A percentile compares a stretch with the other conserved stretches of the same genome.
These are phyloP conservation scores for Cacatua alba DNA, from an alignment of 2,113 vertebrate species.

Conservation along the genomic window DNA sequence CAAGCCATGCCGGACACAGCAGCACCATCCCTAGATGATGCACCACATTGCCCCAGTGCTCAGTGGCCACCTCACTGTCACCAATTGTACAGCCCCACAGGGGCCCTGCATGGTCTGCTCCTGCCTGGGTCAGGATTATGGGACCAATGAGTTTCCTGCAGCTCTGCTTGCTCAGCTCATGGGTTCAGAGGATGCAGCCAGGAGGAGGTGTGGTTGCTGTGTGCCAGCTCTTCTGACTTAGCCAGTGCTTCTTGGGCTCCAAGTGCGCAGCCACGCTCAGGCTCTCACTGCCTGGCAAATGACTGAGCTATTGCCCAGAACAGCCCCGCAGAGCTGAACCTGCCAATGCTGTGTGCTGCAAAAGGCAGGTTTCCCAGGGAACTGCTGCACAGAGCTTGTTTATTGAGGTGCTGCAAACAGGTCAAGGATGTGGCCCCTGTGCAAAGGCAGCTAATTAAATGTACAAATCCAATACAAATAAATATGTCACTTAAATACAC, in stretches of 20 bases:
- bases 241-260: neutral
- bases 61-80: neutral
- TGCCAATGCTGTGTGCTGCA: fast-evolving
- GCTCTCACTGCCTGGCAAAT: neutral
- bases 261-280: neutral
- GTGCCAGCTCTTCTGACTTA: neutral
- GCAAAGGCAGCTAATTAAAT: constrained; percentile 5
- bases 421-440: neutral
- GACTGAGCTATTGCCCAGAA: neutral
- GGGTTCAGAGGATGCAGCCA: neutral
- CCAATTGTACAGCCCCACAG: neutral
- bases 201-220: neutral
- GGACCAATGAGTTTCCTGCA: neutral
- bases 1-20: neutral
- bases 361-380: neutral
- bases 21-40: neutral
- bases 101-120: fast-evolving
- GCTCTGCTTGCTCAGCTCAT: neutral
- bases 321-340: neutral
- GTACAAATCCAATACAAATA: neutral
- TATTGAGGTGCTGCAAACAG: neutral
- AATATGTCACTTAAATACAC: neutral
- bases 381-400: neutral
- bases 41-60: neutral
- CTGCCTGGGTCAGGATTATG: neutral